Evolutionary conservation across 1,140 invertebrate species (phyloP), one percentile per base, ranked within the genome.

Genomic region (Pseudoatta argentina): DNA sequence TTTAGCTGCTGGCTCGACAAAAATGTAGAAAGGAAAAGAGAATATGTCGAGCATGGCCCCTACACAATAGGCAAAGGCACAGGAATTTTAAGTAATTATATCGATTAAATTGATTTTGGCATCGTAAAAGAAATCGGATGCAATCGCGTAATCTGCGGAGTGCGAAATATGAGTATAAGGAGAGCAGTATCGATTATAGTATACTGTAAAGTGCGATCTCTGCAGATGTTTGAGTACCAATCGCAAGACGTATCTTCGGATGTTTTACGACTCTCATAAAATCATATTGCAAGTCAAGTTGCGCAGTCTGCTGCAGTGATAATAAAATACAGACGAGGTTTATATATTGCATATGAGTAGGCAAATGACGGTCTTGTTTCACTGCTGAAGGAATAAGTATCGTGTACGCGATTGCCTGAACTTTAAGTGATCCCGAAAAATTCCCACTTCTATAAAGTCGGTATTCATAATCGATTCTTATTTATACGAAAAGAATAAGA

Each of bases 191-290:
- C 39, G 55, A 61, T 51, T 14, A 8, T 48, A 21, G 39, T 83
- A 83, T 83, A 63, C 57, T 61, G 69, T 75, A 82, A 75, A n/a
- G 44, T 75, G 69, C 79, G 69, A 83, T 73, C 55, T 83, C 39
- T 21, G 69, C 39, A 61, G 55, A 61, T 61, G 79, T 55, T 48
- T 61, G 79, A 83, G 79, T 75, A 83, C 39, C 79, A 73, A 83
- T 83, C 79, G 79, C 51, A 83, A 75, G 79, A 27, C 55, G 14
- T 61, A 75, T 73, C 69, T 75, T 63, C 18, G 12, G 39, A 75
- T 51, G 59, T 34, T 83, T 83, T 83, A 83, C 18, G 44, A n/a
- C 21, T 5, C 18, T 48, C 79, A 3, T 83, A 83, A 83, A 83
- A 73, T 63, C 69, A 39, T 48, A 75, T 73, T 6, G 51, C n/a